Evolutionary conservation across 2,797 vertebrate genomes (phyloP).

Genomic region (Bradypodion ventrale): DNA sequence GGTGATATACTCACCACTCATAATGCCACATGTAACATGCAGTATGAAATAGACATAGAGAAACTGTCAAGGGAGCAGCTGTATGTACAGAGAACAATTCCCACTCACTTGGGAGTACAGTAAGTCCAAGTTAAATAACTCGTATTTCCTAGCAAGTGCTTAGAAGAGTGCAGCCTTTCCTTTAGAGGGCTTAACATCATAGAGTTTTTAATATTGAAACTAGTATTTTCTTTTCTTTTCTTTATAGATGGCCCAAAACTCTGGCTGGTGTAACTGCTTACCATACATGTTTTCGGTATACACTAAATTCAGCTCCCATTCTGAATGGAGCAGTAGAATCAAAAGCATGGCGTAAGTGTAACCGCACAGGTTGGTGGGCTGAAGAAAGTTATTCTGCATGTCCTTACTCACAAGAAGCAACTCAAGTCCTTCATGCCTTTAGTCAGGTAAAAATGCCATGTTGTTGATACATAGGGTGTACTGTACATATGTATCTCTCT

Average conservation of each 20-base stretch:
- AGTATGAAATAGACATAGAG: not conserved
- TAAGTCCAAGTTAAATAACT: too few species aligned
- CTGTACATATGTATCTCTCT: not conserved
- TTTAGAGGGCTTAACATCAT: not conserved
- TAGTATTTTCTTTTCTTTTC: constrained; percentile 32
- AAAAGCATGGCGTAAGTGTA: constrained; percentile 88
- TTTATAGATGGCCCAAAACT: constrained; percentile 88
- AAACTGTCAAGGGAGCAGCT: not conserved
- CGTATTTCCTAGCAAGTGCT: not conserved
- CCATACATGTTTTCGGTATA: constrained; percentile 79
- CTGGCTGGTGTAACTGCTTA: constrained; percentile 86
- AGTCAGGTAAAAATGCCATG: constrained; percentile 80
- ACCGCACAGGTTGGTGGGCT: constrained; percentile 83
- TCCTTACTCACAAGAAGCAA: constrained; percentile 85
- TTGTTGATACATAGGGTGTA: not conserved
- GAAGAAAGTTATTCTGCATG: constrained; percentile 90
- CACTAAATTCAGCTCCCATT: constrained; percentile 74
- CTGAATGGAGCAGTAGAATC: constrained; percentile 71
- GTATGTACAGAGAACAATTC: not conserved
- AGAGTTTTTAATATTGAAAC: not conserved
- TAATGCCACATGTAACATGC: not conserved
- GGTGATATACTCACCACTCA: not conserved
- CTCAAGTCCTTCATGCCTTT: constrained; percentile 86
- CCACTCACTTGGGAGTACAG: not conserved
- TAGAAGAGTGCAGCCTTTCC: constrained; percentile 10